Conservation (phyloP, 2,888 invertebrate species). For the Callinectes sapidus region DNA sequence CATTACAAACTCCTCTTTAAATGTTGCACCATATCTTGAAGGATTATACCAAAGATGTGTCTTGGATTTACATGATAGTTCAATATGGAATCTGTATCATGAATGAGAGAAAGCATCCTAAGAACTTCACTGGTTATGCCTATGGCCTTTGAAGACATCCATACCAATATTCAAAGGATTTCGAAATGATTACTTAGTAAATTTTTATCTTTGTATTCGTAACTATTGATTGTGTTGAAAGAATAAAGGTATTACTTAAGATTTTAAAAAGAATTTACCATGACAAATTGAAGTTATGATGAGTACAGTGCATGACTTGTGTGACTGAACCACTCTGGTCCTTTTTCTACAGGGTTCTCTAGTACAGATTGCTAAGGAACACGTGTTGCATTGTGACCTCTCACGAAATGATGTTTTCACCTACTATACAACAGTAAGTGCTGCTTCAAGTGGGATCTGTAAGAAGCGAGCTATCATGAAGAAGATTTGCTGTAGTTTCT, state of each 20-base stretch:
- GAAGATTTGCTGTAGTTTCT: background rate
- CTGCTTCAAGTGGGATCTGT: background rate
- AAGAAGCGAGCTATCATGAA: background rate
- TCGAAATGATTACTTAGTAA: no score
- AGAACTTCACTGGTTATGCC: no score
- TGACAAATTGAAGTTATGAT: background rate
- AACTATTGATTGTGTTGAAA: background rate
- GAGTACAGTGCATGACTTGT: background rate
- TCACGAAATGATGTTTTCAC: constrained; percentile 77
- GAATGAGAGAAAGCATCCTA: no score
- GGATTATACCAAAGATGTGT: no score
- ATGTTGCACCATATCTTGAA: no score
- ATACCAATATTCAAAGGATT: no score
- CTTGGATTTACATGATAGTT: no score
- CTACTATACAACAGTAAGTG: constrained; percentile 78
- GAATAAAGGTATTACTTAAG: background rate
- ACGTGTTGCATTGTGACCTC: constrained; percentile 78
- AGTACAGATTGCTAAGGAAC: constrained; percentile 79
- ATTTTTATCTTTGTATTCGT: no score
- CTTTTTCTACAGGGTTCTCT: constrained; percentile 78
- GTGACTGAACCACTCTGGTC: background rate
- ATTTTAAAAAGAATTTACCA: background rate
- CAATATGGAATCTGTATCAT: background rate
- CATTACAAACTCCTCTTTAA: no score
- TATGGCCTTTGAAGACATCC: no score